phyloP scores from a whole-genome alignment of 2,797 vertebrate genomes.

The Poecilia wingei region DNA sequence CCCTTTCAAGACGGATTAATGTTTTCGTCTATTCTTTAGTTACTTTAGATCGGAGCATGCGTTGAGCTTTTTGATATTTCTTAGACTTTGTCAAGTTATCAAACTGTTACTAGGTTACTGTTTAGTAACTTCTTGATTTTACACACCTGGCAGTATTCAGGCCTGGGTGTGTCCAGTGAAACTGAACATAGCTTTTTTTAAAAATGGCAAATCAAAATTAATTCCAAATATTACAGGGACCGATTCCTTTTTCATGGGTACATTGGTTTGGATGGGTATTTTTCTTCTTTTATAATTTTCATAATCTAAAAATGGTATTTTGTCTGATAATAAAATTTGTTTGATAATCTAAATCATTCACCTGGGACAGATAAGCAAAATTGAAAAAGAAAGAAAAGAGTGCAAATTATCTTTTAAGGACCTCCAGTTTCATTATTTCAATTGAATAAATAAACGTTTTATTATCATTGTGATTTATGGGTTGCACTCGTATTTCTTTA shows the following conservation, averaged over 20 bases:
- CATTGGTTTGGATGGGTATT: not conserved
- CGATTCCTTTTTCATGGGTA: not conserved
- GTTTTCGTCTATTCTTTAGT: not conserved
- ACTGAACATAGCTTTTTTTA: not conserved
- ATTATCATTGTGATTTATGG: not conserved
- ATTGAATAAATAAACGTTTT: not conserved
- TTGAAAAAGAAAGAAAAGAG: no score
- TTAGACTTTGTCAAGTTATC: not conserved
- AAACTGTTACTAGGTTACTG: not conserved
- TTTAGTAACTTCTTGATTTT: not conserved
- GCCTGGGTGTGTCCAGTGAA: not conserved
- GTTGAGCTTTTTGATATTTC: not conserved
- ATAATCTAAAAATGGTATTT: not conserved
- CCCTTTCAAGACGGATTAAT: not conserved
- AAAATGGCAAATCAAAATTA: not conserved
- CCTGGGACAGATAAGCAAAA: not conserved
- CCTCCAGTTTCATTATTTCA: not conserved
- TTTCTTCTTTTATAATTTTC: not conserved
- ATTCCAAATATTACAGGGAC: not conserved
- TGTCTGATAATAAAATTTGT: not conserved
- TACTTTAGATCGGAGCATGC: not conserved
- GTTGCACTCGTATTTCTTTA: not conserved
- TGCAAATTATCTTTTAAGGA: not conserved
- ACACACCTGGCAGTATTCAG: not conserved
- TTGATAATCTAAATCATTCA: not conserved